phyloP scores from a whole-genome alignment of 1,140 invertebrate species.

The Drosophila burlai region DNA sequence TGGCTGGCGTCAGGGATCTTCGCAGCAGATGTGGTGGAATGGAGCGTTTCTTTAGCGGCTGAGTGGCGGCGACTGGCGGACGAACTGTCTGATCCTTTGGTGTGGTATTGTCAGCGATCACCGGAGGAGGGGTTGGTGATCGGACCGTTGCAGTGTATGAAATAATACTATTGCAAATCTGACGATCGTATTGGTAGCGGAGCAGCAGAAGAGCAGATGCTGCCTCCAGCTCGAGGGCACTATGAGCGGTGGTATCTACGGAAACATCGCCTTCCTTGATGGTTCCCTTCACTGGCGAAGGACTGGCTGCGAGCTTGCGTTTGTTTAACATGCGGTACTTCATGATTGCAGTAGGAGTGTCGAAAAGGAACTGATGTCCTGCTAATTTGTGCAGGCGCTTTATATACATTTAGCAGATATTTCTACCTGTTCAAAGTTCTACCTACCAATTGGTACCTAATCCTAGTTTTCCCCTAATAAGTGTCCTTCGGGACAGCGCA shows the following conservation, averaged over 20 bases:
- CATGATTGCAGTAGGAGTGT: conserved; percentile 13
- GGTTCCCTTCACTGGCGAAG: conserved; percentile 18
- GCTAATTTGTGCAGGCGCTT: neutral
- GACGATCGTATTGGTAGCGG: conserved; percentile 63
- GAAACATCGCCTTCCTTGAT: neutral
- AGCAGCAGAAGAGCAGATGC: conserved; percentile 64
- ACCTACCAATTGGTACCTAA: conserved; percentile 35
- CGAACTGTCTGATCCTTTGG: conserved; percentile 56
- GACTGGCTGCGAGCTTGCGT: conserved; percentile 17
- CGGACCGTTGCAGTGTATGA: conserved; percentile 7
- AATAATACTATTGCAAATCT: conserved; percentile 12
- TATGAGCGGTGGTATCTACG: conserved; percentile 6
- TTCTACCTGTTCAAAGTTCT: conserved; percentile 18
- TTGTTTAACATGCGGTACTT: conserved; percentile 48
- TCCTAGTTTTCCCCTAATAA: conserved; percentile 19
- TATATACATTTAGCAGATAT: conserved; percentile 20
- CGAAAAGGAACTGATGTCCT: conserved; percentile 31
- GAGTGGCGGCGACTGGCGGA: conserved; percentile 3
- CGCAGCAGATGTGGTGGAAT: conserved; percentile 58
- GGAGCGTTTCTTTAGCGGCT: conserved; percentile 64
- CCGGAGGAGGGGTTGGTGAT: conserved; percentile 17
- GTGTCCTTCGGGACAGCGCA: neutral
- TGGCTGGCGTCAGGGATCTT: conserved; percentile 44
- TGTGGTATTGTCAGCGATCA: conserved; percentile 44
- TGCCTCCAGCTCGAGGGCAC: conserved; percentile 61